Percentiles rank a stretch among this genome's conserved stretches.
phyloP scores from a whole-genome alignment of 2,113 vertebrate species.

The Tympanuchus pallidicinctus region DNA sequence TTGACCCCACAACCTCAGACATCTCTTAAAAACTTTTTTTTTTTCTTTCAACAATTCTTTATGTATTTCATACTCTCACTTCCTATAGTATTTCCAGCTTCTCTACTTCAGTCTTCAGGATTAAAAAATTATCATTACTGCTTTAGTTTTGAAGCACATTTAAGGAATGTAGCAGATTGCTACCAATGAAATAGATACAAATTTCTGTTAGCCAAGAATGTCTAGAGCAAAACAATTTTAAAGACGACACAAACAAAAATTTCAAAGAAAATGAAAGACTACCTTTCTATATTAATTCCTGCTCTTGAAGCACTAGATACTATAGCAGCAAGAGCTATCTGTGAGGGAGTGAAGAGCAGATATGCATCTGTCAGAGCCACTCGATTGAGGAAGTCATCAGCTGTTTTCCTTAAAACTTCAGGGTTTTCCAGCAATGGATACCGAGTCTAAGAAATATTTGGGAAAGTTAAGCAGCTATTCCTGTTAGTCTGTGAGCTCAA shows the following conservation, averaged over 20 bases:
- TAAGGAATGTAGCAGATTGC: not conserved
- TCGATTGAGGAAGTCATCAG: constrained; percentile 93
- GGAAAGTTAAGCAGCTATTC: not conserved
- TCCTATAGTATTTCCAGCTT: not conserved
- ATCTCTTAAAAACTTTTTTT: not conserved
- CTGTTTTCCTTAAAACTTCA: constrained; percentile 89
- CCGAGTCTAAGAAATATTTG: constrained; percentile 84
- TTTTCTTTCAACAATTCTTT: not conserved
- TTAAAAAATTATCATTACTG: not conserved
- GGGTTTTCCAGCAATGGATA: constrained; percentile 91
- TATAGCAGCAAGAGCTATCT: constrained; percentile 91
- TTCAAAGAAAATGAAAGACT: not conserved
- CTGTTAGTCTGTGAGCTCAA: accelerated
- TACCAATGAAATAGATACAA: not conserved
- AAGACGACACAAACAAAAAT: not conserved
- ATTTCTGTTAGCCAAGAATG: not conserved
- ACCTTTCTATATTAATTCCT: constrained; percentile 94
- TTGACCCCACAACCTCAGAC: not conserved
- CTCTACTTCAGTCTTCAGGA: not conserved
- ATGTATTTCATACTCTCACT: not conserved
- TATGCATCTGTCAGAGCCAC: constrained; percentile 89
- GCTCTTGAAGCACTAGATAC: constrained; percentile 90
- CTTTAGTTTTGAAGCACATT: not conserved
- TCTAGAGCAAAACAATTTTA: not conserved
- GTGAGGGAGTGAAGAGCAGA: constrained; percentile 90